A percentile compares a stretch with the other conserved stretches of the same genome.
Conservation (phyloP, 2,888 invertebrate species). For the Drosophila testacea region DNA sequence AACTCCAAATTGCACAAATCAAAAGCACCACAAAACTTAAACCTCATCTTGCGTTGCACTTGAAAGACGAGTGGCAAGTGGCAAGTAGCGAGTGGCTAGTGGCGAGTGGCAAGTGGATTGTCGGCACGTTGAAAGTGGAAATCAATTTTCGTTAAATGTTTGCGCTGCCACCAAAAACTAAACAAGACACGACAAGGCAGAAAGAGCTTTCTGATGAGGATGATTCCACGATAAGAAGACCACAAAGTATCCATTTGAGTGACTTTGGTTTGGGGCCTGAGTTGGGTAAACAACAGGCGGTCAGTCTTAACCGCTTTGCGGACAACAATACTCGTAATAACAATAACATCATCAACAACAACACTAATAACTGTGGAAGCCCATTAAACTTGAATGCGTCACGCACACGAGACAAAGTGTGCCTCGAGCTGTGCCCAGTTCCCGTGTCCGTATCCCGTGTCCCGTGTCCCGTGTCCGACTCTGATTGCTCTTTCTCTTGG, state of each 20-base stretch:
- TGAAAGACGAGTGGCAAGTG: conserved; percentile 1
- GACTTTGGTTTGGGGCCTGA: conserved; percentile 30
- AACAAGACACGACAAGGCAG: conserved; percentile 36
- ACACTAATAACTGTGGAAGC: conserved; percentile 45
- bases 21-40: conserved; percentile 14
- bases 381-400: conserved; percentile 71
- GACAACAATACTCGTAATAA: conserved; percentile 18
- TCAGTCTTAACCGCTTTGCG: conserved; percentile 25
- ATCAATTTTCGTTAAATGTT: conserved; percentile 68
- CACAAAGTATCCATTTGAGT: conserved; percentile 64
- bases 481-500: conserved; percentile 2
- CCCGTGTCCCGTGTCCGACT: neutral
- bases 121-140: conserved; percentile 49
- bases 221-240: conserved; percentile 24
- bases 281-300: conserved; percentile 40
- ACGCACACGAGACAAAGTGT: conserved; percentile 55
- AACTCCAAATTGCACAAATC: conserved; percentile 14
- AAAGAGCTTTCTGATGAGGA: conserved; percentile 28
- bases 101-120: conserved; percentile 13
- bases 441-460: conserved; percentile 3
- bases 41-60: conserved; percentile 1
- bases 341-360: conserved; percentile 19
- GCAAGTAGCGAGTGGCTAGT: neutral
- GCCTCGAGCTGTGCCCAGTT: conserved; percentile 8
- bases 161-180: conserved; percentile 50